Evolutionary conservation across 53 echinoderm and acorn worm genomes (phyloP).

Genomic region (Stichopus horrens): DNA sequence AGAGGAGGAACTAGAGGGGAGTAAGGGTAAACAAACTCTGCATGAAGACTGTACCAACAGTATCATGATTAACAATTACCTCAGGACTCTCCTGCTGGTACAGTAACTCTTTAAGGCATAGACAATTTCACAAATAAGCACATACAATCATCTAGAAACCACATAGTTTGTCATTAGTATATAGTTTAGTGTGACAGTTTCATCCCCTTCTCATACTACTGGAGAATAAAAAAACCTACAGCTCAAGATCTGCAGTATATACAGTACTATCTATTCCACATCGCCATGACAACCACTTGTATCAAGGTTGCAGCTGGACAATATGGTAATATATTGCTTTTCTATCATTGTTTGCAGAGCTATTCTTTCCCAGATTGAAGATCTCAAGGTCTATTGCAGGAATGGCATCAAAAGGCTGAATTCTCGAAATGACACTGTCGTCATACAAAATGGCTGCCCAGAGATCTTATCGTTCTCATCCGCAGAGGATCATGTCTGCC

Average conservation of each 20-base stretch:
- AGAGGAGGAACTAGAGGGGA: no score
- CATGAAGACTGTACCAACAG: no score
- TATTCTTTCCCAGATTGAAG: conserved; percentile 85
- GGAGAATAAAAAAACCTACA: background rate
- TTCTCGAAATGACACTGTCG: conserved; percentile 76
- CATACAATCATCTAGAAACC: no score
- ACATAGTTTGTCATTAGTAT: no score
- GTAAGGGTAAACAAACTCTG: no score
- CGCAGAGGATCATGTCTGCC: conserved; percentile 65
- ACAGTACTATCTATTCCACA: no score
- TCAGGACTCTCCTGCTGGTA: no score
- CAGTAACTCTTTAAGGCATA: no score
- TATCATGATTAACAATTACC: no score
- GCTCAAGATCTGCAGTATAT: background rate
- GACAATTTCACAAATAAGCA: no score
- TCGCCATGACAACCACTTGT: background rate
- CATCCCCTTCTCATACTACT: no score
- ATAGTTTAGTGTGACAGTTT: no score
- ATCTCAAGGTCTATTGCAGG: conserved; percentile 81
- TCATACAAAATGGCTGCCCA: conserved; percentile 84
- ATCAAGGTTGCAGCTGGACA: background rate
- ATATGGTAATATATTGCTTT: background rate
- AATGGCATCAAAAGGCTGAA: conserved; percentile 84
- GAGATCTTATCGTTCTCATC: conserved; percentile 62
- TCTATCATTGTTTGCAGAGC: conserved; percentile 59